Conservation (phyloP, 1,140 invertebrate genomes). For the Lerema accius region DNA sequence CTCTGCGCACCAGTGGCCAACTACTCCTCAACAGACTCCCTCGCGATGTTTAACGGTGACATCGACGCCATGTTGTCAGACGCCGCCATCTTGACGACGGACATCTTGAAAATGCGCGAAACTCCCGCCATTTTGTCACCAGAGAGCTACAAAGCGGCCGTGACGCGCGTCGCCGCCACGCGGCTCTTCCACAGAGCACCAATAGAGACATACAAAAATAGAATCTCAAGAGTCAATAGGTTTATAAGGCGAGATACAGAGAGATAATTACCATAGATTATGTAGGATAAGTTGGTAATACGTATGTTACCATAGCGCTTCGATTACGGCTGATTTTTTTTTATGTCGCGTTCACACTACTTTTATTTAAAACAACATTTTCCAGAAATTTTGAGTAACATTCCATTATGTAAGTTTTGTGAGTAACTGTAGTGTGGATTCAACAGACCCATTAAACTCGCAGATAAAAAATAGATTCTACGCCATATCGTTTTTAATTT, state of each 20-base stretch:
- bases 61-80: conserved; percentile 80
- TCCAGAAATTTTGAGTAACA: no score
- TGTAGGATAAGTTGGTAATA: conserved; percentile 16
- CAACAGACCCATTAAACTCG: no score
- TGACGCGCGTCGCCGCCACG: conserved; percentile 69
- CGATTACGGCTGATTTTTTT: neutral
- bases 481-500: no score
- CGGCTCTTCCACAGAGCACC: conserved; percentile 60
- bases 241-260: conserved; percentile 65
- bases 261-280: conserved; percentile 61
- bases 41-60: conserved; percentile 67
- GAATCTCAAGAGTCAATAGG: conserved; percentile 67
- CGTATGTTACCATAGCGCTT: neutral
- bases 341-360: no score
- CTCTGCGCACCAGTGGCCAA: conserved; percentile 82
- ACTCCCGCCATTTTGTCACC: conserved; percentile 73
- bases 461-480: no score
- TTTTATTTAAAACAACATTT: no score
- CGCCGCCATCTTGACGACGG: conserved; percentile 57
- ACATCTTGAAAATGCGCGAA: conserved; percentile 66
- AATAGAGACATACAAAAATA: conserved; percentile 68
- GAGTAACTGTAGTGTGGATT: no score
- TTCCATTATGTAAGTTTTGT: no score
- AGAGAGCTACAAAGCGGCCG: conserved; percentile 70
- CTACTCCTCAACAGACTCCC: conserved; percentile 61